Evolutionary conservation across 2,797 vertebrate genomes (phyloP), one percentile per base, ranked within the genome.

Genomic region (Ptychadena robeensis): DNA sequence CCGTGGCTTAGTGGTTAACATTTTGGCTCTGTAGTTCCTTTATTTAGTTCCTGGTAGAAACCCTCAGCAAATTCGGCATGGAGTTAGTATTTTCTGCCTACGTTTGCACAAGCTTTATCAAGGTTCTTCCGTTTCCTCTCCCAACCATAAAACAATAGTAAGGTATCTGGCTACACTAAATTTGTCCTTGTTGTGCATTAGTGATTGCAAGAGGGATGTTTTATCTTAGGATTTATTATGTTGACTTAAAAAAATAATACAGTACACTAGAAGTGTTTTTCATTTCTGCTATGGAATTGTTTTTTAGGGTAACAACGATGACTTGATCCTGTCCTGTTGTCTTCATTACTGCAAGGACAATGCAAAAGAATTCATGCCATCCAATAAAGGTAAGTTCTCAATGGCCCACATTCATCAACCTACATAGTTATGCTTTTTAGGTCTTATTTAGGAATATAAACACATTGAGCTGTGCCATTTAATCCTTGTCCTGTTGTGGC

Each of bases 271-370:
- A 48, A 22, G 1, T 22, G 18, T 6, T 53, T 53, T 53, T 53
- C 5, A 53, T 53, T 53, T 53, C 4, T 38, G 1, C 9, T 9
- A 22, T 53, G 5, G 6, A 22, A 22, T 53, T 53, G 71, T 75
- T 86, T 85, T 86, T 34, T 90, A 99, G 98, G 98, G 98, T n/a
- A 99, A 96, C 91, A 99, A 99, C 0, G 98, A 99, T 4, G 98
- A 99, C 87, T 89, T 99, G 86, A 99, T 99, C 89, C 93, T 99
- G 77, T 98, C 97, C 70, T 98, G 97, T 89, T 99, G 98, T 89
- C 96, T 99, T 79, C 96, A 99, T 90, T 99, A 98, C 89, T 99
- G 98, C 94, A 97, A 98, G 88, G 98, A 99, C 93, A 97, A 97
- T 87, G 96, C 97, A 32, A 98, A 98, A 89, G 96, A 99, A 86